These are phyloP conservation scores for Griposia aprilina DNA, from an alignment of 2,888 invertebrate genomes.

Conservation along the genomic window DNA sequence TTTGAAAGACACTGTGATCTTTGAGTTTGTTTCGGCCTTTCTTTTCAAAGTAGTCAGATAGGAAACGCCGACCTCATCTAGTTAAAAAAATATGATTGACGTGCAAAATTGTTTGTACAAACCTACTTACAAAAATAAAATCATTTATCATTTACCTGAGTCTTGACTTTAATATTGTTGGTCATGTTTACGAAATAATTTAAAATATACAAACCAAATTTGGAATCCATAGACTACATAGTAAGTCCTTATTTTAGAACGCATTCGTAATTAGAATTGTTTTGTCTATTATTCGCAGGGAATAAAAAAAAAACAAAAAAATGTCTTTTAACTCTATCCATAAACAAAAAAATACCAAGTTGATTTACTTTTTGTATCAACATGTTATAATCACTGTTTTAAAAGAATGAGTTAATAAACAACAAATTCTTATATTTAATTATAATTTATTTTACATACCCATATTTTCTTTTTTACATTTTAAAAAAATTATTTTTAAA, in stretches of 20 bases:
- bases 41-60: too few relatives aligned
- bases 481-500: accelerated
- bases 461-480: accelerated
- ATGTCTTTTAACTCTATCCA: constrained; percentile 66
- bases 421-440: background rate
- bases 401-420: accelerated
- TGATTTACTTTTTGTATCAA: constrained; percentile 17
- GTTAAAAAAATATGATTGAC: too few relatives aligned
- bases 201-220: background rate
- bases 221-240: constrained; percentile 45
- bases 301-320: constrained; percentile 47
- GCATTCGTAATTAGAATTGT: constrained; percentile 35
- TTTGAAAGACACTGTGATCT: too few relatives aligned
- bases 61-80: too few relatives aligned
- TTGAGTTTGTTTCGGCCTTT: too few relatives aligned
- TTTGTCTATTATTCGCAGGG: constrained; percentile 48
- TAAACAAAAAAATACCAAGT: constrained; percentile 56
- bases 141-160: background rate
- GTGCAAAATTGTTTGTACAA: too few relatives aligned
- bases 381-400: background rate
- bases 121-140: too few relatives aligned
- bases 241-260: constrained; percentile 52
- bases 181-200: background rate
- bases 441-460: accelerated
- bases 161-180: background rate